phyloP scores from a whole-genome alignment of 2,888 invertebrate genomes.

The Cyclophora punctaria region DNA sequence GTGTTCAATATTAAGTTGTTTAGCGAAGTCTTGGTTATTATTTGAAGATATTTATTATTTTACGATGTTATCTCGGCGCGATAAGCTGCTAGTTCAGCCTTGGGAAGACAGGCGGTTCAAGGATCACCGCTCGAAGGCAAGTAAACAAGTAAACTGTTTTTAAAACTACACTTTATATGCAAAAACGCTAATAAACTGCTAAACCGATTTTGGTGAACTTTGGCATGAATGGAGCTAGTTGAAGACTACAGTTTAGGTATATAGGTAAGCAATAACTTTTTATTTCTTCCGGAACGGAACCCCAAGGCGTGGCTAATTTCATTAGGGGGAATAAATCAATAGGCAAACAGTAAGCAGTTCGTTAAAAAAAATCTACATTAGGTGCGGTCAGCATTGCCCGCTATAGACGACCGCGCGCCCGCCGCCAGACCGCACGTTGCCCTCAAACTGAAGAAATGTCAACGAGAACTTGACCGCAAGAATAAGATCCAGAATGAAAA shows the following conservation, averaged over 20 bases:
- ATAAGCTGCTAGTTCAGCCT: conserved; percentile 80
- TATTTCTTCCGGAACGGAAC: background rate
- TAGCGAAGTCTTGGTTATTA: no score
- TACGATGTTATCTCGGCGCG: conserved; percentile 79
- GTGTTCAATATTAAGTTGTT: conserved; percentile 2
- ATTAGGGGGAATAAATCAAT: background rate
- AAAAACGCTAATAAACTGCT: no score
- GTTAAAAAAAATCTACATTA: no score
- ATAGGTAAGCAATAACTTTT: background rate
- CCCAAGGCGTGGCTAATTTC: background rate
- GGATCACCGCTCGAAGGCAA: conserved; percentile 80
- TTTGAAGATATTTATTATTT: conserved; percentile 4
- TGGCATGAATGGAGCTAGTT: no score
- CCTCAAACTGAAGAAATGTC: conserved; percentile 80
- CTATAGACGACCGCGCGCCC: conserved; percentile 80
- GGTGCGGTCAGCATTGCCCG: conserved; percentile 79
- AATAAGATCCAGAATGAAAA: conserved; percentile 80
- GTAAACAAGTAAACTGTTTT: no score
- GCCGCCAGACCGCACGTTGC: conserved; percentile 78
- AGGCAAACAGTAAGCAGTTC: no score
- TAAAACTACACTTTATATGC: no score
- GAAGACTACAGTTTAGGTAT: no score
- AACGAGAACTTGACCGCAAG: conserved; percentile 80
- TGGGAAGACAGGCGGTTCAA: conserved; percentile 82
- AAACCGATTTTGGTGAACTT: no score